Evolutionary conservation across 2,797 vertebrate species (phyloP), one percentile per base, ranked within the genome.

Genomic region (Ctenosaura bakeri): DNA sequence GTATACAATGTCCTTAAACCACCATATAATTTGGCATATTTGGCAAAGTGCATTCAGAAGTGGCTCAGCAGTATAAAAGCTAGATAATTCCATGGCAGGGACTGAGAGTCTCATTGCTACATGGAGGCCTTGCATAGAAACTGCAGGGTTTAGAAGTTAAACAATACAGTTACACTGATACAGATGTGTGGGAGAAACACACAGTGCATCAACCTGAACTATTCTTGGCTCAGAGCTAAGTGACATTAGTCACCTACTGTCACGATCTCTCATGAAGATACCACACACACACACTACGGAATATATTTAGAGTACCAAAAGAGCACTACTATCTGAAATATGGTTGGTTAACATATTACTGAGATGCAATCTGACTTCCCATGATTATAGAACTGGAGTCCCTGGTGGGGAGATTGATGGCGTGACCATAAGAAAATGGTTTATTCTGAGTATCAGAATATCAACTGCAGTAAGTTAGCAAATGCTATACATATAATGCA

Each of bases 1-100:
- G 50, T n/a, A 77, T 82, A 88, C 90, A 90, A 88, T 88, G 81
- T 69, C 73, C 50, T 90, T 87, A 87, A 87, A n/a, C 79, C 71
- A 90, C 90, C 90, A 88, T 90, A 88, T 90, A 90, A 90, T 90
- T 88, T 84, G 86, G 38, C 18, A 79, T 71, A 79, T 84, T 88
- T 88, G 80, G 73, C 80, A 84, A 78, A 84, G 62, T 42, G 29
- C 69, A 88, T 77, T 88, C 62, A 83, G 35, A 88, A 69, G 59
- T 83, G 59, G 20, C 90, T 90, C 86, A 71, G 73, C 90, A 84
- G 86, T 78, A 29, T 78, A 88, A 90, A 88, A 78, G 86, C 86
- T 69, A 69, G 82, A 84, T 90, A 88, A 90, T 90, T 88, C 85
- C 50, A 79, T 83, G 83, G 81, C 62, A 78, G 66, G 20, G 66